Evolutionary conservation across 1,140 invertebrate species (phyloP), one percentile per base, ranked within the genome.

Genomic region (Aphaenogaster ashmeadi): DNA sequence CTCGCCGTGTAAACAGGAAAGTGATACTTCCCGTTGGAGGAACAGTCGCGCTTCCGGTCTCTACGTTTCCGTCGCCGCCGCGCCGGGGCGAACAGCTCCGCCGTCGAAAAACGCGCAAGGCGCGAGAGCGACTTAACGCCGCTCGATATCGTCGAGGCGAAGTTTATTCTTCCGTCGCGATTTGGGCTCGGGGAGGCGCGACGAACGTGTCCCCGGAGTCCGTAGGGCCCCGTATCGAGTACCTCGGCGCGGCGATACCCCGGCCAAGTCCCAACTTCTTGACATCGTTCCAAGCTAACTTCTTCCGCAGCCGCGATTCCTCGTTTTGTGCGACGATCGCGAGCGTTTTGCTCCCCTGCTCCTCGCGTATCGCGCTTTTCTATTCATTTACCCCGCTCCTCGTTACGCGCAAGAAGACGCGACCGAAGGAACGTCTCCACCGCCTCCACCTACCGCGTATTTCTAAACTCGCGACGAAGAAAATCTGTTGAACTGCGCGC

Each of bases 1-100:
- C 71, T 64, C 60, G 36, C 21, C 58, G 83, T 79, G 85, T 80
- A 81, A 87, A 87, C 85, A 87, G 85, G 85, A 87, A 87, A 87
- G 85, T 80, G 77, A 81, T 66, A 80, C 72, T 87, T 80, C 77
- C 85, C 52, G 64, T 58, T 50, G 85, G 38, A 58, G 54, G 69
- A 80, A 80, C 69, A 54, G 75, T 71, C 64, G 85, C 85, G 64
- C 41, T 81, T 87, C 85, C 85, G 85, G 77, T 71, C 44, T 62
- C 69, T 74, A 50, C 80, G 69, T 18, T 84, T 84, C 80, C 69
- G 80, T 75, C 69, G 80, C 33, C 67, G 52, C 4, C 21, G 75
- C 67, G 52, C 4, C 21, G 75, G 3, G 41, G 15, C 41, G 75
- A 64, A 44, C 75, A 27, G 21, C 13, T 60, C 38, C 15, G 15